Evolutionary conservation across 2,113 vertebrate species (phyloP).

Genomic region (Dicerorhinus sumatrensis): DNA sequence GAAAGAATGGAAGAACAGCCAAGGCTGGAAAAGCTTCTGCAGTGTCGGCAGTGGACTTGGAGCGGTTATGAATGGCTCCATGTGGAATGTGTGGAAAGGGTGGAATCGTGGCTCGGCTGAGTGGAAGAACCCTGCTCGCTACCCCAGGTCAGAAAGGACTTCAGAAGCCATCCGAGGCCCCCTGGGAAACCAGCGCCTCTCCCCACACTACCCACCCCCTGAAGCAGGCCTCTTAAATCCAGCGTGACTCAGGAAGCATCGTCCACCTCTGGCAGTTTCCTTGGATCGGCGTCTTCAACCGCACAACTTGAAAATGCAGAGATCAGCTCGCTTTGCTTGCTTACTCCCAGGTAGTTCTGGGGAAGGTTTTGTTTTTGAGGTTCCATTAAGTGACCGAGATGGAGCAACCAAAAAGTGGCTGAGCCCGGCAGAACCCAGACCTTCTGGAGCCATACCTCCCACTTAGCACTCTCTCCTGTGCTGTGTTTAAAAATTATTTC

Average conservation of each 20-base stretch:
- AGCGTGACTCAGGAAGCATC: neutral
- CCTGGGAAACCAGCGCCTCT: neutral
- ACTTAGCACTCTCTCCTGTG: neutral
- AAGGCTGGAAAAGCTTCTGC: neutral
- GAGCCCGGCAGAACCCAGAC: neutral
- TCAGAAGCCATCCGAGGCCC: fast-evolving
- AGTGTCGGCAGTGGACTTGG: neutral
- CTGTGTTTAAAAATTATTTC: neutral
- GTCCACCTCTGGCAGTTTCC: neutral
- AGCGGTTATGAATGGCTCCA: neutral
- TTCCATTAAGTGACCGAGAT: neutral
- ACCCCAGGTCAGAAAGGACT: neutral
- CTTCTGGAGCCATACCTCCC: neutral
- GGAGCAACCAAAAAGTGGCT: neutral
- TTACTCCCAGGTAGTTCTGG: neutral
- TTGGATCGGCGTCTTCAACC: neutral
- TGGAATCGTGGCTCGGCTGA: neutral
- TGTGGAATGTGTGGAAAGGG: neutral
- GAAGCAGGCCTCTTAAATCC: neutral
- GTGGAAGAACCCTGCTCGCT: neutral
- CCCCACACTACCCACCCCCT: neutral
- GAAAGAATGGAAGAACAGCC: neutral
- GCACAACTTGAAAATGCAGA: neutral
- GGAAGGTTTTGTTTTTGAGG: neutral
- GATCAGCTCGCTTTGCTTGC: neutral